Evolutionary conservation across 2,888 invertebrate species (phyloP).

Genomic region (Acrobasis suavella): DNA sequence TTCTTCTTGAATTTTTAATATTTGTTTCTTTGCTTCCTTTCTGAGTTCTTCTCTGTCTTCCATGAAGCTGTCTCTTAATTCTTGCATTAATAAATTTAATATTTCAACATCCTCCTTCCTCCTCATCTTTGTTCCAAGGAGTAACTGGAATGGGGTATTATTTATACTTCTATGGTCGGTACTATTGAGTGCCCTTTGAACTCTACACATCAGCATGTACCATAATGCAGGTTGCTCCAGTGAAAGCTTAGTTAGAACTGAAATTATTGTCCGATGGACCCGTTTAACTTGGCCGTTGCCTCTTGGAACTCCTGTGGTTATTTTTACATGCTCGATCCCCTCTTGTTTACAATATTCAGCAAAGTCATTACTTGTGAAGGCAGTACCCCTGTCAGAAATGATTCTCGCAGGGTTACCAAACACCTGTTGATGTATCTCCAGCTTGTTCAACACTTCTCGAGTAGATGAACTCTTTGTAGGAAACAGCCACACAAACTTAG

Average conservation of each 20-base stretch:
- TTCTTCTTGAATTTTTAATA: constrained; percentile 28
- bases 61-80: not conserved
- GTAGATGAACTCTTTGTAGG: not conserved
- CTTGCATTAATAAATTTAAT: constrained; percentile 4
- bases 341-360: constrained; percentile 31
- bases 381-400: constrained; percentile 32
- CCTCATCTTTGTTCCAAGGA: constrained; percentile 13
- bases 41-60: constrained; percentile 25
- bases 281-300: constrained; percentile 12
- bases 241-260: constrained; percentile 4
- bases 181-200: constrained; percentile 24
- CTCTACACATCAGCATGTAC: not conserved
- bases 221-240: not conserved
- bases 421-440: constrained; percentile 32
- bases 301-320: constrained; percentile 26
- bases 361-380: constrained; percentile 36
- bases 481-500: too few relatives aligned
- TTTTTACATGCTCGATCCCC: constrained; percentile 29
- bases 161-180: constrained; percentile 32
- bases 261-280: not conserved
- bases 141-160: constrained; percentile 8
- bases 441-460: constrained; percentile 33
- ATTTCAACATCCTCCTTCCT: constrained; percentile 10
- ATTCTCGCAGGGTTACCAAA: constrained; percentile 29
- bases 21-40: constrained; percentile 25